Evolutionary conservation across 2,797 vertebrate genomes (phyloP), one percentile per base, ranked within the genome.

Genomic region (Ctenopoma multispine): DNA sequence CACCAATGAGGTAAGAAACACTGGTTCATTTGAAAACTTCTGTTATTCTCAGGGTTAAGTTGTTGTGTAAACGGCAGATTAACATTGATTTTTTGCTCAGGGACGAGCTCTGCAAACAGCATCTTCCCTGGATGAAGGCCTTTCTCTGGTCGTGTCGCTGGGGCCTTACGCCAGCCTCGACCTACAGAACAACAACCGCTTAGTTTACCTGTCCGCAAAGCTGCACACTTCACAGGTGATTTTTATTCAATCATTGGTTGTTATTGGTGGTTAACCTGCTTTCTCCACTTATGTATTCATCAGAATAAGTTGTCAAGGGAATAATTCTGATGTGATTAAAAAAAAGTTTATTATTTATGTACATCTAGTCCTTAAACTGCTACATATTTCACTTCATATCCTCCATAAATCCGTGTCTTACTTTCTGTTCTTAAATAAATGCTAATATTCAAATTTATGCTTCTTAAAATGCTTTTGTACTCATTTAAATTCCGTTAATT

Each of bases 171-270:
- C 92, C 59, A 86, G 74, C 1, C 55, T 96, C 4, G 93, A 95
- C 29, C 92, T 86, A 2, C 92, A 96, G 89, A 96, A 97, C 29
- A 94, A 98, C 75, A 92, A 95, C 18, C 93, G 80, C 12, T 80
- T 99, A 51, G 95, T 99, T 77, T 96, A 98, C 74, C 88, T 99
- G 48, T 91, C 95, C 2, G 94, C 95, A 0, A 64, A 86, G 40
- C 93, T 99, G 62, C 91, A 55, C 57, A 98, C 97, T 0, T 84
- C 91, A 69, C 95, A 97, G 96, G 98, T 98, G 90, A 66, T 54
- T n/a, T 1, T 2, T 12, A 6, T 50, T 34, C 18, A 0, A 14
- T 23, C 34, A 10, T 34, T 12, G 1, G 17, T 18, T 40, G n/a
- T 59, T 54, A 41, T 29, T 29, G 27, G 27, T 29, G 27, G 40